Conservation (phyloP, 2,888 invertebrate species). For the Phorcus lineatus region DNA sequence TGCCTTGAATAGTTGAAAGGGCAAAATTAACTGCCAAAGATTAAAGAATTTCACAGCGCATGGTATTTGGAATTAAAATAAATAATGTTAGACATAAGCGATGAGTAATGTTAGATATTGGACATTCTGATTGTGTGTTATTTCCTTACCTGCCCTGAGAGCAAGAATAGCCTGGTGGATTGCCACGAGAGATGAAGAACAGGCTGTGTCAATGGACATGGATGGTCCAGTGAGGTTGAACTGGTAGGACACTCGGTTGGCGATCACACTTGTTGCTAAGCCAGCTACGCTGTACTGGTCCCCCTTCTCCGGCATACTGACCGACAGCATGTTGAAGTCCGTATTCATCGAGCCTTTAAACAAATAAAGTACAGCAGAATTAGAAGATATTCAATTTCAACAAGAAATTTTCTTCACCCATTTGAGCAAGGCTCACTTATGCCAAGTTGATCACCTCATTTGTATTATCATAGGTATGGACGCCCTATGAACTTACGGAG, state of each 20-base stretch:
- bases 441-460: no score
- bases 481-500: no score
- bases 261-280: constrained; percentile 24
- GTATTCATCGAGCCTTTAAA: constrained; percentile 22
- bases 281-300: constrained; percentile 39
- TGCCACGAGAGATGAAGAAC: constrained; percentile 47
- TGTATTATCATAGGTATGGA: no score
- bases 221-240: constrained; percentile 41
- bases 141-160: constrained; percentile 45
- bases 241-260: constrained; percentile 40
- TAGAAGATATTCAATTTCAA: neutral
- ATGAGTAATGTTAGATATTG: no score
- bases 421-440: no score
- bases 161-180: constrained; percentile 61
- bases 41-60: no score
- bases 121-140: no score
- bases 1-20: no score
- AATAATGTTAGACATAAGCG: no score
- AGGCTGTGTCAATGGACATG: constrained; percentile 45
- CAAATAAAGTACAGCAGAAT: neutral
- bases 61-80: no score
- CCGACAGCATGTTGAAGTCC: constrained; percentile 10
- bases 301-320: neutral
- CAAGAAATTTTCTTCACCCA: no score
- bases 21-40: no score